Evolutionary conservation across 2,113 vertebrate genomes (phyloP).

Genomic region (Hydrochoerus hydrochaeris): DNA sequence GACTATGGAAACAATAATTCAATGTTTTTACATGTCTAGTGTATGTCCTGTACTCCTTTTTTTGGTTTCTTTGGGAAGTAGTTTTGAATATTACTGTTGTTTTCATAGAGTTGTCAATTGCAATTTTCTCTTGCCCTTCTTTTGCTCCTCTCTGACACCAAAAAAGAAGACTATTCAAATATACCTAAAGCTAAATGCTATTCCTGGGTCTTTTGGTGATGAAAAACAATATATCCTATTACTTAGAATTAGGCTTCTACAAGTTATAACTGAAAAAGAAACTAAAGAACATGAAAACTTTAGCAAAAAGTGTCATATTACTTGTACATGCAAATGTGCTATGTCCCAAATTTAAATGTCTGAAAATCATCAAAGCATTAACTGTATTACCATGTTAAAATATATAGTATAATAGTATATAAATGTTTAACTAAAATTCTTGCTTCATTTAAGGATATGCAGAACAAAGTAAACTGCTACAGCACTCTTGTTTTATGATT

Average conservation of each 20-base stretch:
- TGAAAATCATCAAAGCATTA: slow-evolving; percentile 19
- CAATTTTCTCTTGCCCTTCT: not conserved
- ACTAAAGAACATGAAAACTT: slow-evolving; percentile 51
- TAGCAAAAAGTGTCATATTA: slow-evolving; percentile 36
- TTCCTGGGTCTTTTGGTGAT: not conserved
- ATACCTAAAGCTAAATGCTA: slow-evolving; percentile 6
- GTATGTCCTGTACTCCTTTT: not conserved
- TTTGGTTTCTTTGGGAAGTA: not conserved
- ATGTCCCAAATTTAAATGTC: slow-evolving; percentile 29
- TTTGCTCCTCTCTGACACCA: not conserved
- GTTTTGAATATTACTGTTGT: not conserved
- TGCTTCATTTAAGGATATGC: not conserved
- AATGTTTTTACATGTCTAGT: not conserved
- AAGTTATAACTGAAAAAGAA: slow-evolving; percentile 26
- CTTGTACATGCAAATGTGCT: not conserved
- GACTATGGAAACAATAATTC: slow-evolving; percentile 15
- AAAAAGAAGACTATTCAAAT: not conserved
- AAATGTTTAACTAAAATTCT: slow-evolving; percentile 21
- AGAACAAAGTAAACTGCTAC: not conserved
- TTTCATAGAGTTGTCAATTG: not conserved
- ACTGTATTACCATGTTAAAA: slow-evolving; percentile 28
- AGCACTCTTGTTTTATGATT: not conserved
- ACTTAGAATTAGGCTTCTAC: slow-evolving; percentile 33
- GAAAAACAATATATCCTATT: slow-evolving; percentile 13
- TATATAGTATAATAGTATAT: not conserved